Conservation (phyloP, 2,888 invertebrate species). For the Psococerastis gibbosa region DNA sequence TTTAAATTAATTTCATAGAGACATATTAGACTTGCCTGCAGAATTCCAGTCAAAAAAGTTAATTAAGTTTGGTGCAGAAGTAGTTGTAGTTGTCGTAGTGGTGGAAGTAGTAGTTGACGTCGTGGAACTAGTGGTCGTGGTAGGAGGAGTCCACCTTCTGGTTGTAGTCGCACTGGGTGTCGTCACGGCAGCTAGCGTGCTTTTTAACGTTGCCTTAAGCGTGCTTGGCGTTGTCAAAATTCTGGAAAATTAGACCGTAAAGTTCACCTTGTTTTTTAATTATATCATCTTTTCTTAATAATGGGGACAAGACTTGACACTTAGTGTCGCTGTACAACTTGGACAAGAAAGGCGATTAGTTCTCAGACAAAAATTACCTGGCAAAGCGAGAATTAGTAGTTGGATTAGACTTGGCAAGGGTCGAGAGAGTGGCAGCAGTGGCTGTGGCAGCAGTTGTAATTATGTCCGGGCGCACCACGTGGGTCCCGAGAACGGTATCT, state of each 20-base stretch:
- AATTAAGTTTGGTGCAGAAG: conserved; percentile 16
- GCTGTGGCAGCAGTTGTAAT: conserved; percentile 30
- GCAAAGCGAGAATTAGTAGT: conserved; percentile 20
- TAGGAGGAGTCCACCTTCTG: conserved; percentile 29
- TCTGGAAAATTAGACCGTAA: too few relatives aligned
- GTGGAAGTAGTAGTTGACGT: conserved; percentile 28
- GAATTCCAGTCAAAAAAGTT: conserved; percentile 1
- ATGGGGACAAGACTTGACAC: too few relatives aligned
- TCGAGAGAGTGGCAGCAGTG: conserved; percentile 28
- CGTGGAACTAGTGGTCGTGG: conserved; percentile 29
- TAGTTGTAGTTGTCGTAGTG: conserved; percentile 27
- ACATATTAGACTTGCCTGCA: conserved; percentile 14
- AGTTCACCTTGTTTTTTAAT: too few relatives aligned
- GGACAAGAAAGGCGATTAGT: too few relatives aligned
- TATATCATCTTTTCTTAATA: too few relatives aligned
- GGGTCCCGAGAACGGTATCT: conserved; percentile 42
- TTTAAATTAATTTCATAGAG: not conserved
- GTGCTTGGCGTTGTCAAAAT: too few relatives aligned
- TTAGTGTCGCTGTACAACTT: too few relatives aligned
- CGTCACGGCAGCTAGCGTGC: too few relatives aligned
- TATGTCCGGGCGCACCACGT: conserved; percentile 31
- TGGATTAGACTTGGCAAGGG: conserved; percentile 30
- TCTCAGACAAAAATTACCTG: conserved; percentile 19
- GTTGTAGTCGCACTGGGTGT: too few relatives aligned
- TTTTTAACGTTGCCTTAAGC: too few relatives aligned